Conservation (phyloP, 92 coral and sea anemone genomes). For the Palythoa grandis region DNA sequence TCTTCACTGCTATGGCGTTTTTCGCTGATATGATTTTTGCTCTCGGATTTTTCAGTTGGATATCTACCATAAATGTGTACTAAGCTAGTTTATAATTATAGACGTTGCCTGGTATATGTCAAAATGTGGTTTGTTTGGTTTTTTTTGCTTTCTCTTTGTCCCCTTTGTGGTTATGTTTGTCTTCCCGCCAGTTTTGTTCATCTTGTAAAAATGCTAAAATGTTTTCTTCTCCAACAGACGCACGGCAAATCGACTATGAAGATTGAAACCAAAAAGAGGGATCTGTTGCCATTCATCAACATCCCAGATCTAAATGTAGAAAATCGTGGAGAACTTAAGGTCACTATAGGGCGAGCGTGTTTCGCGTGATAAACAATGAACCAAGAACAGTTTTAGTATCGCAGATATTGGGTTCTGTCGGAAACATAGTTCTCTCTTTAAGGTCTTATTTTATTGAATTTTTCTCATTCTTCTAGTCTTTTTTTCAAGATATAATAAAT, state of each 20-base stretch:
- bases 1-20: no score
- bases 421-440: constrained; percentile 14
- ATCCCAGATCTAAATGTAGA: constrained; percentile 47
- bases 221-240: neutral
- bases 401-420: constrained; percentile 1
- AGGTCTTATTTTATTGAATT: constrained; percentile 32
- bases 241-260: constrained; percentile 36
- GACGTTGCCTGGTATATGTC: no score
- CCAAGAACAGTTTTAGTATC: neutral
- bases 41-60: no score
- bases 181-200: neutral
- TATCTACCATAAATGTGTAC: no score
- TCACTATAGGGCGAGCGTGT: constrained; percentile 58
- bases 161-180: no score
- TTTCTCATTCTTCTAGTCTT: constrained; percentile 16
- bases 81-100: no score
- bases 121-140: no score
- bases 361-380: constrained; percentile 50
- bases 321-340: constrained; percentile 37
- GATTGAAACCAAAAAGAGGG: constrained; percentile 50
- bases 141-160: no score
- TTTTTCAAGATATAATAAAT: constrained; percentile 28
- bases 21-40: no score
- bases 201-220: neutral
- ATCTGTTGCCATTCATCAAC: constrained; percentile 51